Conservation (phyloP, 2,797 vertebrate genomes). For the Macropus fuliginosus region DNA sequence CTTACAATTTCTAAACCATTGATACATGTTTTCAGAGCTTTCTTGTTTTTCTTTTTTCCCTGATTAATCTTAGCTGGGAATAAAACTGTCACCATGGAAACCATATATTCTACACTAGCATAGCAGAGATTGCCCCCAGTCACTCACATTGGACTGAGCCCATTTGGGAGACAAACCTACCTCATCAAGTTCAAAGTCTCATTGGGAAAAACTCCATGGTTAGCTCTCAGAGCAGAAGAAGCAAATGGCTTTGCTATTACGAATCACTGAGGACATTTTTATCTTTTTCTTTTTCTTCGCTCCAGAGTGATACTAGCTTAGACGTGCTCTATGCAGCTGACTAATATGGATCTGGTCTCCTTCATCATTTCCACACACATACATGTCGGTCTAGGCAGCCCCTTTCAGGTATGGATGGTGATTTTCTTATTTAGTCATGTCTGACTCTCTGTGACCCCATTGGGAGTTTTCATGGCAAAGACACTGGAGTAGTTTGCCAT, state of each 20-base stretch:
- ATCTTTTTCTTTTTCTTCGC: not conserved
- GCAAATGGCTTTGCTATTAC: fast-evolving
- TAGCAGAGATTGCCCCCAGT: conserved; percentile 47
- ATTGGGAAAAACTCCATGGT: not conserved
- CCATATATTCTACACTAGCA: conserved; percentile 52
- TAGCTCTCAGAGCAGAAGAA: fast-evolving
- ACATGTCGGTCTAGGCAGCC: not conserved
- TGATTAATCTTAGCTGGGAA: conserved; percentile 69
- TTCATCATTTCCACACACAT: not conserved
- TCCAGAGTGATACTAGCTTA: not conserved
- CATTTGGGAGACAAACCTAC: conserved; percentile 68
- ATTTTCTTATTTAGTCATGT: not conserved
- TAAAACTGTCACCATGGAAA: conserved; percentile 74
- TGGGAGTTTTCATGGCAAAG: not conserved
- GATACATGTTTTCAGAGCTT: conserved; percentile 60
- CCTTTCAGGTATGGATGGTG: not conserved
- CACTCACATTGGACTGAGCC: conserved; percentile 65
- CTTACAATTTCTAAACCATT: conserved; percentile 10
- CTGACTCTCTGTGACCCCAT: not conserved
- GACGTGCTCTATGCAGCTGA: not conserved
- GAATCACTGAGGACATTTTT: not conserved
- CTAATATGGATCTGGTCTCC: not conserved
- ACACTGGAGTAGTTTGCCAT: not conserved
- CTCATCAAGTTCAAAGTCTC: conserved; percentile 35
- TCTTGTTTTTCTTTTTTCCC: conserved; percentile 36